Evolutionary conservation across 1,140 invertebrate species (phyloP), one percentile per base, ranked within the genome.

Genomic region (Cydia fagiglandana): DNA sequence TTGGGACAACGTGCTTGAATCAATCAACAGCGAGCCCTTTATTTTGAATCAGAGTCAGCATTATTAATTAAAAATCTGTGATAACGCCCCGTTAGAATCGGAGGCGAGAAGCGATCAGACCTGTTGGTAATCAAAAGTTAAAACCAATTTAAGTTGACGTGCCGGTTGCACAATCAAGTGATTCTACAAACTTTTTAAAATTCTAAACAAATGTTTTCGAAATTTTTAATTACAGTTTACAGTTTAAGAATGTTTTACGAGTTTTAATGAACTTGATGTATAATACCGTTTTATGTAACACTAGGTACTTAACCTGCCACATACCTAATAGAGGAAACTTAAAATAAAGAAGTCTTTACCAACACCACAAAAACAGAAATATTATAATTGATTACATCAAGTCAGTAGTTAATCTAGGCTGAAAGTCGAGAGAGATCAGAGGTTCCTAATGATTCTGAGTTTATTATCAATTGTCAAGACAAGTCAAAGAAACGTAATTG

Each of bases 121-220:
- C 74, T 75, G 81, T 82, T 82, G 77, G 85, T 86, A 85, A 86
- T 88, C 81, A 85, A 84, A 84, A 76, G 79, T 85, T 83, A 87
- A 83, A 87, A 84, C 82, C 81, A 86, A 88, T 87, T 88, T 84
- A 85, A 84, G 77, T 78, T 82, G 77, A 83, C 76, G 81, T 76
- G 66, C 61, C 75, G 34, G 34, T 70, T 70, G 66, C 66, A 70
- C 66, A 77, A 83, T 81, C 78, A 80, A 82, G 74, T 76, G 81
- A 75, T 83, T 84, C 80, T 80, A 80, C 80, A 83, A 83, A 68
- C 24, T 41, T 70, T 20, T 70, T 70, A 20, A 12, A n/a, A n/a
- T 6, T 61, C 61, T 75, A 79, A 81, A 81, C 74, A 82, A 82
- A 82, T 73, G 56, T 0, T 12, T 20, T 24, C 24, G 20, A 61